phyloP scores from a whole-genome alignment of 2,888 invertebrate genomes.

The Bombylius discolor region DNA sequence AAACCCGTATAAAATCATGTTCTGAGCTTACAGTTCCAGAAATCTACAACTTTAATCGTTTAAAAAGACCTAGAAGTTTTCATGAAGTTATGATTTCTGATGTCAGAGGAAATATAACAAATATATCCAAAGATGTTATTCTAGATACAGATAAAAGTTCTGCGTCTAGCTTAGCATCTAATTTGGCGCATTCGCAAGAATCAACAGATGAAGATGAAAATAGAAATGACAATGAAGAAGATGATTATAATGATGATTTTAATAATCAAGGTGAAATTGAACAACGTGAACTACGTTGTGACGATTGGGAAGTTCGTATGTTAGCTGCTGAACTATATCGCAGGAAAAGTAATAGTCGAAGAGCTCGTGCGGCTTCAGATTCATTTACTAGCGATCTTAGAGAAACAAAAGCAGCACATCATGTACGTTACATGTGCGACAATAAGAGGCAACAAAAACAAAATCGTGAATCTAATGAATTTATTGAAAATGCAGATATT shows the following conservation, averaged over 20 bases:
- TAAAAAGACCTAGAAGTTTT: constrained; percentile 23
- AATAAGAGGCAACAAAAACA: background rate
- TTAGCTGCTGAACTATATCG: constrained; percentile 58
- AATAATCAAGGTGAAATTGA: constrained; percentile 16
- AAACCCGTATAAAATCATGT: background rate
- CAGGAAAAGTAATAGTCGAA: constrained; percentile 36
- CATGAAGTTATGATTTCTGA: constrained; percentile 27
- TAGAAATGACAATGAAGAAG: constrained; percentile 10
- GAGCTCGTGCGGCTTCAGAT: constrained; percentile 28
- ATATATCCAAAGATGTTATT: constrained; percentile 33
- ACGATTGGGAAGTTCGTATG: constrained; percentile 70
- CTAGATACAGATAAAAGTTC: constrained; percentile 31
- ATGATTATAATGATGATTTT: constrained; percentile 12
- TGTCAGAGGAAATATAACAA: constrained; percentile 36
- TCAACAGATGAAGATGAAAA: constrained; percentile 22
- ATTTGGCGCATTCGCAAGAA: constrained; percentile 21
- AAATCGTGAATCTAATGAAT: background rate
- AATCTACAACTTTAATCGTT: background rate
- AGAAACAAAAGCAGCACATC: background rate
- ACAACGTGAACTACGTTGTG: constrained; percentile 26
- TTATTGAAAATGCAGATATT: constrained; percentile 24
- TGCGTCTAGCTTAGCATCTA: constrained; percentile 28
- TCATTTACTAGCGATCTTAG: constrained; percentile 8
- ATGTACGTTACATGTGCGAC: too few relatives aligned
- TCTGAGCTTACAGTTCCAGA: background rate